Evolutionary conservation across 2,113 vertebrate species (phyloP), one percentile per base, ranked within the genome.

Genomic region (Ivindomyrus marchei): DNA sequence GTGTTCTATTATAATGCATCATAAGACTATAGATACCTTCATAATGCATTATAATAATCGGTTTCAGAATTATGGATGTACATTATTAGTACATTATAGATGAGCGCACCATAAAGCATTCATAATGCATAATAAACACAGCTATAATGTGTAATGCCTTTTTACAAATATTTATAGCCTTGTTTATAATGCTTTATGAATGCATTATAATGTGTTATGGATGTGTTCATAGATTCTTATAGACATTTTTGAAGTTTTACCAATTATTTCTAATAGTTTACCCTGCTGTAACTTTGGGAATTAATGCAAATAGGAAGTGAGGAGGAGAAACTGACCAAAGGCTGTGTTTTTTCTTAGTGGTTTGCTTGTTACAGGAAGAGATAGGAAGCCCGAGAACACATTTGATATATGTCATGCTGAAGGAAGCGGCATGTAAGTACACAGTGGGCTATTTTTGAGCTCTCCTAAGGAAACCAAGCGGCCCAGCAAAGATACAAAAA

Each of bases 381-480:
- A 95, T 94, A 96, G 95, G 95, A 96, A 95, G 94, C 93, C 94
- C 95, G 92, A 95, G 95, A 96, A 95, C 94, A 96, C 93, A 94
- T 95, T 95, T 95, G 95, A 96, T 93, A 95, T 95, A 95, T 93
- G 95, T 94, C 96, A 95, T 95, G 93, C 94, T 45, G 93, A 91
- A 96, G 95, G 89, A 85, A 97, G 95, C 94, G 95, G 96, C 95
- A 92, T 92, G 94, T 90, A 94, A 94, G 95, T 95, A 95, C 94
- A 94, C 94, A 93, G 90, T 90, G 91, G 93, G 97, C 95, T 98
- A 97, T 96, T 98, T 97, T 97, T 96, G 96, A 97, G 97, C 95
- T 92, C 93, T 91, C 93, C 93, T 94, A 93, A 95, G 97, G 97
- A 98, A 98, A 97, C 93, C 95, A 96, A 97, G 96, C 95, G 93